phyloP scores from a whole-genome alignment of 2,113 vertebrate genomes.

The Zapus hudsonius region DNA sequence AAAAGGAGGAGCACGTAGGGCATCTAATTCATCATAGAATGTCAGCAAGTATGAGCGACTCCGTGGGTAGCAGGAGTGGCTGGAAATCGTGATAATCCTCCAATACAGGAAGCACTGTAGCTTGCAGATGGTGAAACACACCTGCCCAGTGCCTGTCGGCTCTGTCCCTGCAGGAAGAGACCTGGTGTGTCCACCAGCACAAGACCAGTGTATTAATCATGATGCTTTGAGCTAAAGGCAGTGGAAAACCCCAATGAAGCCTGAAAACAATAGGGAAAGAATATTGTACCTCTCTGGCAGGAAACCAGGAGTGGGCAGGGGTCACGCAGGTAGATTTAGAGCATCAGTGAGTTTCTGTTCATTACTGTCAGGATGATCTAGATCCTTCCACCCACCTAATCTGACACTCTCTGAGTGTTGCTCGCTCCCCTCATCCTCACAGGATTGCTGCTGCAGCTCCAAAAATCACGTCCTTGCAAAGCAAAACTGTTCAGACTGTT shows the following conservation, averaged over 20 bases:
- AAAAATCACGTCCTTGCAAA: neutral
- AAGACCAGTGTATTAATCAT: neutral
- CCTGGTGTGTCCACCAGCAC: neutral
- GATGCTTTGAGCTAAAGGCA: neutral
- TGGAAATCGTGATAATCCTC: neutral
- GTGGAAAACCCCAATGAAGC: conserved; percentile 29
- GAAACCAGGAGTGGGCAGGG: neutral
- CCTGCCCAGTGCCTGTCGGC: neutral
- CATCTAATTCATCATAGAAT: too few relatives aligned
- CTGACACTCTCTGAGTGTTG: neutral
- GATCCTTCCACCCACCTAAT: neutral
- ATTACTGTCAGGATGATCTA: fast-evolving
- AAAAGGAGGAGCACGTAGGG: neutral
- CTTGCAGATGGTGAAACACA: neutral
- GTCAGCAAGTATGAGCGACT: neutral
- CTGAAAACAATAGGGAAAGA: neutral
- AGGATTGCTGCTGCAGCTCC: neutral
- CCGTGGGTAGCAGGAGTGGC: neutral
- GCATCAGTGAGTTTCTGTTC: neutral
- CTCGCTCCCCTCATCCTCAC: neutral
- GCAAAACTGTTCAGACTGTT: neutral
- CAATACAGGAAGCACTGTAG: neutral
- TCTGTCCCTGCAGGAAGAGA: neutral
- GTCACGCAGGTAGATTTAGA: neutral
- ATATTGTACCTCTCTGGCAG: neutral